Percentiles rank a stretch among this genome's conserved stretches.
Conservation (phyloP, 2,113 vertebrate species). For the Macaca nemestrina region DNA sequence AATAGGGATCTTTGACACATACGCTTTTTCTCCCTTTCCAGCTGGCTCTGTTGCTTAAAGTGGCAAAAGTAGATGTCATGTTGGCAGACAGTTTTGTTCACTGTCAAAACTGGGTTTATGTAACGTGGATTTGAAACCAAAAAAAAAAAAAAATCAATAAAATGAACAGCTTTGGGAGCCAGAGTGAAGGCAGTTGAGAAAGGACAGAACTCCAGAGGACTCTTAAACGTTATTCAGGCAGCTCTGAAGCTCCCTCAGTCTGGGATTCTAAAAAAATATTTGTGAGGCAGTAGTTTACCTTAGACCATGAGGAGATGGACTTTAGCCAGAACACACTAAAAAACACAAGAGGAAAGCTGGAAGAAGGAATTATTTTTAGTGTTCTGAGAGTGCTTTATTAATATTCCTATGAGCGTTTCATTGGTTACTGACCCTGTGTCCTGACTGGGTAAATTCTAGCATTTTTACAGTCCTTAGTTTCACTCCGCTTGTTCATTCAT, state of each 20-base stretch:
- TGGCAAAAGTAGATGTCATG: neutral
- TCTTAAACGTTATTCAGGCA: conserved; percentile 9
- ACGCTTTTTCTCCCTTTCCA: neutral
- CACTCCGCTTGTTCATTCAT: neutral
- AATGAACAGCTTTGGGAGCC: neutral
- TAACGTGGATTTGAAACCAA: neutral
- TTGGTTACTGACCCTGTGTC: neutral
- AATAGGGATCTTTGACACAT: rapidly evolving
- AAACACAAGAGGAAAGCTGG: conserved; percentile 15
- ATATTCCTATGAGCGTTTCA: neutral
- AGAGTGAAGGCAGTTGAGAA: conserved; percentile 46
- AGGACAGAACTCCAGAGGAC: conserved; percentile 12
- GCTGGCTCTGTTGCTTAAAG: neutral
- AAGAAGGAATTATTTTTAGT: conserved; percentile 51
- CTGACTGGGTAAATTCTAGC: neutral
- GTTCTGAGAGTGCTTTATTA: neutral
- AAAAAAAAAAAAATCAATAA: neutral
- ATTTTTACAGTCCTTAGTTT: neutral
- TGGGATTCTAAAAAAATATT: conserved; percentile 49
- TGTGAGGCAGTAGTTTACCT: conserved; percentile 44
- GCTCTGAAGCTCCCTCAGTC: conserved; percentile 42
- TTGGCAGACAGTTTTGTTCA: neutral
- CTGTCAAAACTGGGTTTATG: conserved; percentile 12
- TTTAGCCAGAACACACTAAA: conserved; percentile 49
- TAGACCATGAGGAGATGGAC: conserved; percentile 55